Conservation (phyloP, 2,888 invertebrate species). For the Limnephilus rhombicus region DNA sequence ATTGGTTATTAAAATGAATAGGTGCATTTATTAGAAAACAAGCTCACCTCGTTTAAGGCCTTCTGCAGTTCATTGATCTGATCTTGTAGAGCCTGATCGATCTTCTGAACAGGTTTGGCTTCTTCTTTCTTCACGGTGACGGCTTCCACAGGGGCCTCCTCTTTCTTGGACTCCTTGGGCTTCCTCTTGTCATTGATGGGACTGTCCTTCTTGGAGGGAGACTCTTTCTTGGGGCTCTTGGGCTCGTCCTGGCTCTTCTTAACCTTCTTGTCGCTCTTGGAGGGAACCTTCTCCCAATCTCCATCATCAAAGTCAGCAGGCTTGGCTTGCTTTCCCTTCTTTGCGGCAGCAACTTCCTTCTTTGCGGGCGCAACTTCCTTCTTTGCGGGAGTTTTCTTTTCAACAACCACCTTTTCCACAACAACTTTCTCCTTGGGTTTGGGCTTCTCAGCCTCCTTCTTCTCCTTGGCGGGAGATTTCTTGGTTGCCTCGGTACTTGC, state of each 20-base stretch:
- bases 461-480: slow-evolving; percentile 75
- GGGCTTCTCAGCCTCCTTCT: slow-evolving; percentile 78
- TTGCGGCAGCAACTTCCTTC: slow-evolving; percentile 67
- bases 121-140: slow-evolving; percentile 72
- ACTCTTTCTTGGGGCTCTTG: slow-evolving; percentile 73
- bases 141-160: slow-evolving; percentile 68
- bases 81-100: slow-evolving; percentile 72
- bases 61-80: slow-evolving; percentile 76
- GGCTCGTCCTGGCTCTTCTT: slow-evolving; percentile 81
- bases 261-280: slow-evolving; percentile 85
- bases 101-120: slow-evolving; percentile 28
- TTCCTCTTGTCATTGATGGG: slow-evolving; percentile 75
- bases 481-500: slow-evolving; percentile 72
- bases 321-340: slow-evolving; percentile 78
- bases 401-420: slow-evolving; percentile 49
- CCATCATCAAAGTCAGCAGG: slow-evolving; percentile 86
- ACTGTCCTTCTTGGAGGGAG: slow-evolving; percentile 77
- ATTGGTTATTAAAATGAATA: neutral
- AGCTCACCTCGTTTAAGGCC: slow-evolving; percentile 74
- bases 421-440: slow-evolving; percentile 70
- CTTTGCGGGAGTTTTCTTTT: slow-evolving; percentile 58
- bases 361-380: slow-evolving; percentile 68
- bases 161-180: slow-evolving; percentile 69
- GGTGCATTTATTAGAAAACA: neutral
- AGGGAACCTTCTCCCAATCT: slow-evolving; percentile 85